Base-by-base conservation (phyloP, 2,888 invertebrate genomes). In the Netelia fuscicornis region DNA sequence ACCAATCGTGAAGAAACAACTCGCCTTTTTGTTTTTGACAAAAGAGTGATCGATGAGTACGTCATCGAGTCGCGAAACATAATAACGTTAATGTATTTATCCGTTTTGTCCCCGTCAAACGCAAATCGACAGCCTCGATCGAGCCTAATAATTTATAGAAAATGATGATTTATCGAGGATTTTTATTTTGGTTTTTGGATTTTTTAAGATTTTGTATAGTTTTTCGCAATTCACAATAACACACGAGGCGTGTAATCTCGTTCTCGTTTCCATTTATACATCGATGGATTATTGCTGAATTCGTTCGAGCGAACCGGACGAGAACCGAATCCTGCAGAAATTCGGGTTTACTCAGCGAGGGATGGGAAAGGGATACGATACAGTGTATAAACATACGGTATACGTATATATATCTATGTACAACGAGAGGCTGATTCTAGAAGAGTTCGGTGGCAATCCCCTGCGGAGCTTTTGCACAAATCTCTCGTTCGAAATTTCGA, bases 401-500 rank as follows among this genome's bases (percentile, higher is more conserved):
- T 10, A n/a, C 11, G n/a, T 37, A 65, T 17, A 64, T 48, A 48
- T 37, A 60, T 58, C 2, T 54, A 42, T 37, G 54, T 62, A 62
- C 62, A 42, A 9, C 11, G 42, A 9, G 30, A 52, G 58, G 56
- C 54, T 30, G 48, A 37, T 37, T 64, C 48, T 56, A 17, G 44
- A 42, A 71, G 79, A 70, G 70, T 52, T 52, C 54, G 64, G 37
- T 62, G 65, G 71, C 71, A 80, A 80, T 84, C 44, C 68, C 25
- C 58, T 8, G n/a, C 25, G 48, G 65, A 80, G 71, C 65, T 68
- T 68, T 10, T 37, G 37, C 64, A 48, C 72, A 81, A 81, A 84
- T 84, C 84, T 75, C 48, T 80, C 71, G 62, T 71, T 17, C 71
- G 58, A 64, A 81, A 68, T 77, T 72, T 81, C 81, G 68, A 70